Base-by-base conservation (phyloP, 2,888 invertebrate species). In the Belgica antarctica region DNA sequence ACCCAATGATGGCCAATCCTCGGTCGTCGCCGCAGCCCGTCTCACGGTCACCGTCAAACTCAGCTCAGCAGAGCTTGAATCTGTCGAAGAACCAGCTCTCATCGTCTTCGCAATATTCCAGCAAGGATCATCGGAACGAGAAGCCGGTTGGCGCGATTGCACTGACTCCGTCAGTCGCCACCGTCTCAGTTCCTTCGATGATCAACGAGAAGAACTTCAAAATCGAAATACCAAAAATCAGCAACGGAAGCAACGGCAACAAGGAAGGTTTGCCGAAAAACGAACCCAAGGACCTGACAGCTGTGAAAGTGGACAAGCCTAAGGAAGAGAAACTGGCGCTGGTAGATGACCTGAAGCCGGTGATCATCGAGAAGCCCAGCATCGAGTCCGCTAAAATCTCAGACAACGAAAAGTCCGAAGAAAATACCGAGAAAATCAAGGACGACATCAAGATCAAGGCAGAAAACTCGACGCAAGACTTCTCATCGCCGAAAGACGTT, bases 171-270 rank as follows among this genome's bases (percentile, higher is more conserved):
- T 52, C 52, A 3, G 12, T 52, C 8, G 52, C 52, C 1, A 52
- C 52, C 8, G 52, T 52, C 12, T 52, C 52, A 7, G 22, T 52
- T 15, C 19, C 59, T 4, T 46, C 46, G 17, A 46, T 46, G 46
- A 7, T n/a, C 12, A 27, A 59, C 15, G 27, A 59, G n/a, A 59
- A 59, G 12, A 59, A 15, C 10, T 59, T 59, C 25, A 68, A 68
- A 57, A 22, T 28, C 22, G 57, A 68, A 31, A 28, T 47, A 27
- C 28, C 68, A 17, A 57, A 15, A 12, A 52, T 68, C 17, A 68
- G 68, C 31, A 68, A 68, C 57, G 63, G 63, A 41, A 63, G n/a
- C 27, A 63, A 63, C 31, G 34, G 28, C 27, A 68, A 57, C 22
- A 57, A 31, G 7, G 17, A 24, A 8, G 34, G 17, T 47, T 27